phyloP scores from a whole-genome alignment of 1,140 invertebrate genomes.

The Adelges cooleyi region DNA sequence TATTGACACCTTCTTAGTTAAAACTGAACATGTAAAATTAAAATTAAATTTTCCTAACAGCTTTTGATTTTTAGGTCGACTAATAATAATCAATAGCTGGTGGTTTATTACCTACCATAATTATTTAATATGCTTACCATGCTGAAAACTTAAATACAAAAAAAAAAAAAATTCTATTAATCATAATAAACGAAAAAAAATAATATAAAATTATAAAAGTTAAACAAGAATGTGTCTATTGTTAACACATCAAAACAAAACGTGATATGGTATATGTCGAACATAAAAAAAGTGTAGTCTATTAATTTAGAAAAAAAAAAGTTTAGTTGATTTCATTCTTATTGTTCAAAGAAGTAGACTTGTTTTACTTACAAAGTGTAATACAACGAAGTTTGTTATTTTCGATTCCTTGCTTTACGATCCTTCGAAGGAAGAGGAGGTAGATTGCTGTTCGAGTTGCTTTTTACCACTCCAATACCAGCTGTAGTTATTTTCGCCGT shows the following conservation, averaged over 20 bases:
- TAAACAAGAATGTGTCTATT: conserved; percentile 24
- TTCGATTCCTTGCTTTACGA: conserved; percentile 19
- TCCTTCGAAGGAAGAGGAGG: conserved; percentile 1
- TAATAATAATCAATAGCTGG: too few relatives aligned
- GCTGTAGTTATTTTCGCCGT: conserved; percentile 34
- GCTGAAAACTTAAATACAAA: too few relatives aligned
- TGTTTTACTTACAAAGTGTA: conserved; percentile 13
- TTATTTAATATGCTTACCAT: too few relatives aligned
- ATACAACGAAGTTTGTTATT: not conserved
- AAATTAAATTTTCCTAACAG: too few relatives aligned
- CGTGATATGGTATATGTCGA: conserved; percentile 21
- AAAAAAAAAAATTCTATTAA: too few relatives aligned
- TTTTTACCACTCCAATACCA: conserved; percentile 31
- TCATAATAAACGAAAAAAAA: conserved; percentile 14
- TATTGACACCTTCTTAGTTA: too few relatives aligned
- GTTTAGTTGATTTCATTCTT: not conserved
- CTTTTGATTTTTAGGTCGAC: too few relatives aligned
- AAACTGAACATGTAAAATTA: too few relatives aligned
- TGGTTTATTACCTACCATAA: too few relatives aligned
- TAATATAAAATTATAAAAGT: conserved; percentile 28
- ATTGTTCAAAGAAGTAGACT: conserved; percentile 24
- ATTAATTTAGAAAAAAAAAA: not conserved
- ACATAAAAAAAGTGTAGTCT: not conserved
- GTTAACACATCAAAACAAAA: conserved; percentile 18
- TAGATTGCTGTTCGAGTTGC: too few relatives aligned